Evolutionary conservation across 2,888 invertebrate species (phyloP).

Genomic region (Holacanthella duospinosa): DNA sequence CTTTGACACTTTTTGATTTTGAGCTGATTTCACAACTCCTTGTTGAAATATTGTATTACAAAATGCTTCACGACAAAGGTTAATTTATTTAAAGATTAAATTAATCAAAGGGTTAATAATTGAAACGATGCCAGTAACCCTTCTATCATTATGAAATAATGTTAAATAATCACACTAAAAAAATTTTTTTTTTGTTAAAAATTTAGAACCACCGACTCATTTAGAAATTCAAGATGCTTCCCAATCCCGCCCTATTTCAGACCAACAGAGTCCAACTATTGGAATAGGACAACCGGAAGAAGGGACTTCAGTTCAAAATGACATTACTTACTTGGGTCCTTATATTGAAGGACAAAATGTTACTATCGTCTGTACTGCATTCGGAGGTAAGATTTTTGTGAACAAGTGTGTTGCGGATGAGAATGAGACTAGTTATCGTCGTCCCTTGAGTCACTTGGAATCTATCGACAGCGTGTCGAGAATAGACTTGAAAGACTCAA

Average conservation of each 20-base stretch:
- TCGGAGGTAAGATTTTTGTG: slow-evolving; percentile 37
- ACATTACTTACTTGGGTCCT: slow-evolving; percentile 38
- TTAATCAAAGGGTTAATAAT: too few relatives aligned
- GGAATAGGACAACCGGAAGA: slow-evolving; percentile 22
- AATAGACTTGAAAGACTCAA: not conserved
- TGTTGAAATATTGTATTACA: too few relatives aligned
- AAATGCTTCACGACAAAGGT: too few relatives aligned
- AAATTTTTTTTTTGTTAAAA: too few relatives aligned
- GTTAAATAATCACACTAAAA: too few relatives aligned
- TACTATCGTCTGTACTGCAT: slow-evolving; percentile 39
- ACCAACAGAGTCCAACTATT: slow-evolving; percentile 27
- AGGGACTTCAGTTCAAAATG: slow-evolving; percentile 13
- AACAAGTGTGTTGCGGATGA: not conserved
- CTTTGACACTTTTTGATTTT: too few relatives aligned
- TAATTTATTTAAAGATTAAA: too few relatives aligned
- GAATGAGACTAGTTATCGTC: not conserved
- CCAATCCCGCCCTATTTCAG: slow-evolving; percentile 33
- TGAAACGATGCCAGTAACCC: too few relatives aligned
- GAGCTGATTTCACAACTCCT: too few relatives aligned
- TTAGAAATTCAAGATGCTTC: slow-evolving; percentile 36
- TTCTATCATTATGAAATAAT: too few relatives aligned
- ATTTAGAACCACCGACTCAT: slow-evolving; percentile 32
- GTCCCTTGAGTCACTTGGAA: not conserved
- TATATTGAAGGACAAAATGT: slow-evolving; percentile 39
- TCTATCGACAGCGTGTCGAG: not conserved